These are phyloP conservation scores for Rhea americana DNA, from an alignment of 2,113 vertebrate species.

Conservation along the genomic window DNA sequence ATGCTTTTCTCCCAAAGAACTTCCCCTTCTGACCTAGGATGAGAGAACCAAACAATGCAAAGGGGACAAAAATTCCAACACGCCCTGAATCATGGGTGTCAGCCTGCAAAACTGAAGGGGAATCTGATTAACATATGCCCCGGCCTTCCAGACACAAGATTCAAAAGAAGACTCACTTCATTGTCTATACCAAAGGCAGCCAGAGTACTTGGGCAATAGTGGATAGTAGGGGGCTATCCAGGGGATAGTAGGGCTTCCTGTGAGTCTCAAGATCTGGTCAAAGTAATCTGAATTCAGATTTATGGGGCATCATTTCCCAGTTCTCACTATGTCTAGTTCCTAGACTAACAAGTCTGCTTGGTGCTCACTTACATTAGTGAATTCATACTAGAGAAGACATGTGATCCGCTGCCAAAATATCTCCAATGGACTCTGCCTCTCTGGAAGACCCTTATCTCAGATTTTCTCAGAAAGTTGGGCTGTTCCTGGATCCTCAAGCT, in stretches of 20 bases:
- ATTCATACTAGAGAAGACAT: background rate
- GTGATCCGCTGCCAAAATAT: background rate
- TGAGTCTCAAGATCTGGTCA: background rate
- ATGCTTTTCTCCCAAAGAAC: background rate
- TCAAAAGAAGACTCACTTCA: background rate
- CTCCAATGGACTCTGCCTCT: background rate
- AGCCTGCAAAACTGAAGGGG: background rate
- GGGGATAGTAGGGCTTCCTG: background rate
- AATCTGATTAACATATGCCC: background rate
- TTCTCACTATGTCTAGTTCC: background rate
- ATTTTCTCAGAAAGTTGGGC: background rate
- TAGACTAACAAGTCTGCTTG: background rate
- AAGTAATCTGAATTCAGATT: background rate
- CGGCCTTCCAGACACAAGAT: background rate
- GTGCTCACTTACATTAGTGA: background rate
- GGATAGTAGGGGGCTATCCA: too few relatives aligned
- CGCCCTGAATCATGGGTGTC: background rate
- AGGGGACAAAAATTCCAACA: fast-evolving
- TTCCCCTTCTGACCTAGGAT: background rate
- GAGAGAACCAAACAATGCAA: background rate
- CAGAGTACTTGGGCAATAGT: background rate
- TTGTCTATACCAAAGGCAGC: background rate
- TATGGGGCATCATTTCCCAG: fast-evolving
- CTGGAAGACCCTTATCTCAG: background rate
- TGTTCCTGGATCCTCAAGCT: background rate